A percentile compares a stretch with the other conserved stretches of the same genome.
Evolutionary conservation across 2,113 vertebrate species (phyloP).

Genomic region (Pagrus major): DNA sequence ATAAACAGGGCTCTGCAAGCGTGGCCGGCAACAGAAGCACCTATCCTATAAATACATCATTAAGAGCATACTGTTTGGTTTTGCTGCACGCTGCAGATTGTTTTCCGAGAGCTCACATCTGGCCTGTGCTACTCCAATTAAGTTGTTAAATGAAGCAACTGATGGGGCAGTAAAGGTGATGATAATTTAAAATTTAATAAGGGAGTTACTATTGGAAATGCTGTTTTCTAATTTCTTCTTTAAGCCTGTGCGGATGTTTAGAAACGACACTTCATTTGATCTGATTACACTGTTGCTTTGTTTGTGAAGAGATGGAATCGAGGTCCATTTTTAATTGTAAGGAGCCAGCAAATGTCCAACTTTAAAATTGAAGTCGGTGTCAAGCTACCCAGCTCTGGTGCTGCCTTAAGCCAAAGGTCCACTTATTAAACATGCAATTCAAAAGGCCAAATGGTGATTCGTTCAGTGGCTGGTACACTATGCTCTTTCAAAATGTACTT

Average conservation of each 20-base stretch:
- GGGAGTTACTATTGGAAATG: neutral
- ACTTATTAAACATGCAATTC: slow-evolving; percentile 2
- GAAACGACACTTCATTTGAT: neutral
- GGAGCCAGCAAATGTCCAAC: neutral
- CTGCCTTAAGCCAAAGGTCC: neutral
- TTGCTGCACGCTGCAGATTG: neutral
- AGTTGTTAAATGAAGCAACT: slow-evolving; percentile 4
- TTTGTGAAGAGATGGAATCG: neutral
- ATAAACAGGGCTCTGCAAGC: neutral
- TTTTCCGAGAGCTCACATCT: neutral
- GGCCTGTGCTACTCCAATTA: neutral
- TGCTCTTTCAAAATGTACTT: neutral
- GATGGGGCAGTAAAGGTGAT: neutral
- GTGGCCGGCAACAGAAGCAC: neutral
- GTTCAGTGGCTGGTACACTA: neutral
- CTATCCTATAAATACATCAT: neutral
- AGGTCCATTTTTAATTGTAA: neutral
- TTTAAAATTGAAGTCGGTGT: neutral
- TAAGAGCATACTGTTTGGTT: neutral
- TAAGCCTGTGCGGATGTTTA: neutral
- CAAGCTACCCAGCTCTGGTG: neutral
- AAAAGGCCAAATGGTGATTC: neutral
- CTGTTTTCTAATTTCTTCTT: neutral
- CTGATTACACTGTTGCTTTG: neutral
- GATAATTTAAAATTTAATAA: neutral